Conservation (phyloP, 2,888 invertebrate genomes). For the Hermaeophaga mercurialis region DNA sequence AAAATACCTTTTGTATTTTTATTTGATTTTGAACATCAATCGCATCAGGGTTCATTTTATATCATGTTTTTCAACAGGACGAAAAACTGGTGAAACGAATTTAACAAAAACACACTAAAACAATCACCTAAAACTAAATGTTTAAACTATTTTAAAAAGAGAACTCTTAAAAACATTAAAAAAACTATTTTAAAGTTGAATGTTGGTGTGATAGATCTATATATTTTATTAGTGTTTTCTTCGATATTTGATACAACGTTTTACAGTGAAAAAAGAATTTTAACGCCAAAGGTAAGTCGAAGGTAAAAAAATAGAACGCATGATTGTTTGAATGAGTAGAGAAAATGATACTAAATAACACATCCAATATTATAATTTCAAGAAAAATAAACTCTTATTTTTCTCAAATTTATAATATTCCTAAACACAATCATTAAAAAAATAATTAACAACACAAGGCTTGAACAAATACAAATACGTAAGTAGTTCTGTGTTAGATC, state of each 20-base stretch:
- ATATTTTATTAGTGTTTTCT: conserved; percentile 40
- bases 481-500: no score
- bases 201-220: conserved; percentile 29
- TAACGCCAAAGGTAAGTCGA: conserved; percentile 23
- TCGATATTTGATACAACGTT: conserved; percentile 32
- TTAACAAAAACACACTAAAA: conserved; percentile 27
- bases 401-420: no score
- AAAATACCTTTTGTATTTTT: conserved; percentile 42
- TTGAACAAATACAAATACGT: no score
- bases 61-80: conserved; percentile 42
- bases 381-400: no score
- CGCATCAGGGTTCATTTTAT: conserved; percentile 43
- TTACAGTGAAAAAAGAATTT: conserved; percentile 30
- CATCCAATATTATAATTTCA: background rate
- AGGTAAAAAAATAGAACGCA: conserved; percentile 12
- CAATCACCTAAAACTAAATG: conserved; percentile 28
- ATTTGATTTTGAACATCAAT: conserved; percentile 42
- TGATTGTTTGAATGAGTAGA: conserved; percentile 20
- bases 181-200: conserved; percentile 28
- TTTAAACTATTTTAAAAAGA: conserved; percentile 21
- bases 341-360: conserved; percentile 7
- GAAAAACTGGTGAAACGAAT: conserved; percentile 36
- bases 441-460: no score
- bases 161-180: conserved; percentile 27
- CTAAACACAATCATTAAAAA: no score